Base-by-base conservation (phyloP, 2,888 invertebrate genomes). In the Meta bourneti region DNA sequence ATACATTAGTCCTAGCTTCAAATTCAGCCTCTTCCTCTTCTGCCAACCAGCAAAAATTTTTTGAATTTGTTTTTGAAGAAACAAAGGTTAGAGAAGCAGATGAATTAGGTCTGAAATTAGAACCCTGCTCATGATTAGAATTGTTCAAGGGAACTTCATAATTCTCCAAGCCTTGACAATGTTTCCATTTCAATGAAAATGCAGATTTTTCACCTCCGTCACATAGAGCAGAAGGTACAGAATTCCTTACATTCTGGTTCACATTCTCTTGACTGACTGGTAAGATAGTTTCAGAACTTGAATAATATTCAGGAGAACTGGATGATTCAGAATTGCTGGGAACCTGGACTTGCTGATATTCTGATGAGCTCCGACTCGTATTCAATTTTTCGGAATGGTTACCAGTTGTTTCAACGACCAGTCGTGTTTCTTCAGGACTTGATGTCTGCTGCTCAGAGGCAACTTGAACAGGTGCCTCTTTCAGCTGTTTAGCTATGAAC, bases 401-500 rank as follows among this genome's bases (percentile, higher is more conserved):
- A 61, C 11, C 16, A 61, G 13, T 61, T 61, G 11, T 16, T 61
- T 61, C 61, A 16, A 16, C 7, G 8, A 9, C 5, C 61, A 61
- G 4, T 9, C 16, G 6, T 61, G 61, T 61, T 16, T 2, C 78
- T 19, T 78, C 78, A n/a, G 52, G 78, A 52, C 78, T 52, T n/a
- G 78, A 78, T 7, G 78, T 78, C 51, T 78, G 78, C 20, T 78
- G 78, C 19, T 51, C 78, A 52, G 19, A 78, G 52, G 52, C 78
- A 8, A 52, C 70, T 19, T 52, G 74, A 2, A 54, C 19, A 20
- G 70, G 8, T 11, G 51, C 9, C 11, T 86, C 70, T 16, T 48
- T 13, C 8, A 19, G 16, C 11, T 90, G 80, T 72, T 85, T 70
- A 54, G 90, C 69, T 16, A 90, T 61, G 16, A 78, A 90, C 6